phyloP scores from a whole-genome alignment of 2,888 invertebrate genomes.

The Heliconius ismenius region DNA sequence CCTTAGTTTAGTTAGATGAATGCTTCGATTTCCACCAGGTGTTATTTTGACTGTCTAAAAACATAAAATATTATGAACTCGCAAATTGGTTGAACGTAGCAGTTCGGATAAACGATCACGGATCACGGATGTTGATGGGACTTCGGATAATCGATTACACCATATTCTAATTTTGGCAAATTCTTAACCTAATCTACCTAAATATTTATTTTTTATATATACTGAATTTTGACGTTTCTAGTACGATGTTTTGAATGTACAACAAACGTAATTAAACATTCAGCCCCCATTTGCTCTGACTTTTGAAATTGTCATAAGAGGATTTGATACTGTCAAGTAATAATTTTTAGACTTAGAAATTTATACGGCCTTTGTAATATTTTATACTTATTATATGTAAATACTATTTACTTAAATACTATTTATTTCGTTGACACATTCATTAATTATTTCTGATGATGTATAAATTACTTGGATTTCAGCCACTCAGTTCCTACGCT shows the following conservation, averaged over 20 bases:
- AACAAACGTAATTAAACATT: constrained; percentile 74
- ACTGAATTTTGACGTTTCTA: neutral
- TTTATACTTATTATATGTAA: neutral
- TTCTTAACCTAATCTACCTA: too few relatives aligned
- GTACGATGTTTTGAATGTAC: constrained; percentile 58
- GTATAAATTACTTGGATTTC: too few relatives aligned
- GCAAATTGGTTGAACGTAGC: neutral
- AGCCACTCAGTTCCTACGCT: too few relatives aligned
- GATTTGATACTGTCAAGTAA: constrained; percentile 58
- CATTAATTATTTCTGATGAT: neutral
- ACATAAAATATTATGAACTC: too few relatives aligned
- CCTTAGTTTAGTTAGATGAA: too few relatives aligned
- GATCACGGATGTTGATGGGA: too few relatives aligned
- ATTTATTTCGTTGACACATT: too few relatives aligned
- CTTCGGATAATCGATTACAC: too few relatives aligned
- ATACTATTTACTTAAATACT: too few relatives aligned
- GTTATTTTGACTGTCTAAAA: neutral
- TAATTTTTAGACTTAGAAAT: constrained; percentile 55
- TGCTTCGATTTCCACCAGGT: neutral
- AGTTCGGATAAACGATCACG: neutral
- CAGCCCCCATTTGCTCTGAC: constrained; percentile 64
- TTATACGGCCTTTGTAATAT: neutral
- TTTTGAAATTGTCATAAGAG: constrained; percentile 64
- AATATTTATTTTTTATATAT: neutral
- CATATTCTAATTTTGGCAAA: too few relatives aligned